Conservation (phyloP, 2,113 vertebrate species). For the Lophochroa leadbeateri region DNA sequence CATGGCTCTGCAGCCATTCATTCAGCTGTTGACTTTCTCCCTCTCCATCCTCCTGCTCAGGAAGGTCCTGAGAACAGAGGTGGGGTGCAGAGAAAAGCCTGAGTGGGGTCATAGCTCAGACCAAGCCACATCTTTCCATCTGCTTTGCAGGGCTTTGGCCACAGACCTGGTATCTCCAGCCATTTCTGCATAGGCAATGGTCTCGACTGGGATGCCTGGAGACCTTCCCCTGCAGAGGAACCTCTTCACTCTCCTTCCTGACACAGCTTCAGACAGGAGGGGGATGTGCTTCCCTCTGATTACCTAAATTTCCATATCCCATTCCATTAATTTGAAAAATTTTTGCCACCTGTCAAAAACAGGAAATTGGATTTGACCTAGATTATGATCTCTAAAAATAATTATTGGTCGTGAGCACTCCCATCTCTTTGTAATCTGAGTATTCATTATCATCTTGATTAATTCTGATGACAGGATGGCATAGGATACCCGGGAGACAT, state of each 20-base stretch:
- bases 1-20: not conserved
- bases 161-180: not conserved
- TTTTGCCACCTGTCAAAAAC: constrained; percentile 68
- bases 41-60: not conserved
- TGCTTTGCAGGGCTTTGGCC: not conserved
- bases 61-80: not conserved
- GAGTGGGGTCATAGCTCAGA: not conserved
- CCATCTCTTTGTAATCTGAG: constrained; percentile 75
- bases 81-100: not conserved
- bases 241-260: not conserved
- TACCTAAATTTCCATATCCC: constrained; percentile 15
- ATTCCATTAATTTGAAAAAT: constrained; percentile 59
- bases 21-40: not conserved
- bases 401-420: constrained; percentile 71
- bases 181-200: not conserved
- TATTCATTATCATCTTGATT: constrained; percentile 75
- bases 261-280: not conserved
- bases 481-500: constrained; percentile 58
- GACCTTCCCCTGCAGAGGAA: not conserved
- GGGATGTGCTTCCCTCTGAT: constrained; percentile 1
- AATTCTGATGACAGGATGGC: constrained; percentile 57
- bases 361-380: constrained; percentile 78
- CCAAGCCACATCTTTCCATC: not conserved
- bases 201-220: not conserved
- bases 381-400: constrained; percentile 75